Evolutionary conservation across 23 tunicate species (phyloP).

Genomic region (Phallusia fumigata): DNA sequence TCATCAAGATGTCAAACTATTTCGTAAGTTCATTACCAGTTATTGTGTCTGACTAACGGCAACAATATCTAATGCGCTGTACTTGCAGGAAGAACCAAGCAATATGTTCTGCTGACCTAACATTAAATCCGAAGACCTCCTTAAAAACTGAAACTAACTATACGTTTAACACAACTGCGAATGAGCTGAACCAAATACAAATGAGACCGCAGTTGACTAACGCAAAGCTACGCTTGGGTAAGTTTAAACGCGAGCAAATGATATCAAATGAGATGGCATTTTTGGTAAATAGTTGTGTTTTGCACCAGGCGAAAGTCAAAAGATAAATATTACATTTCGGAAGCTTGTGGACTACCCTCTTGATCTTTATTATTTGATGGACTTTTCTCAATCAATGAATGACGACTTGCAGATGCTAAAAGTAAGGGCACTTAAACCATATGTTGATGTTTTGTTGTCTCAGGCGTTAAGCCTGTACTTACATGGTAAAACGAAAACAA

Average conservation of each 20-base stretch:
- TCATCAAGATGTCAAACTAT: background rate
- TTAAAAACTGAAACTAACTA: background rate
- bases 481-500: too few species aligned
- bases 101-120: too few species aligned
- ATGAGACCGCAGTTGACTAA: background rate
- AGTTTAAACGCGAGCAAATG: background rate
- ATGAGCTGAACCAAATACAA: background rate
- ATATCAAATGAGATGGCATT: too few species aligned
- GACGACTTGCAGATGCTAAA: slow-evolving; percentile 75
- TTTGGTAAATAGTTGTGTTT: too few species aligned
- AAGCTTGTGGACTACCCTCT: slow-evolving; percentile 85
- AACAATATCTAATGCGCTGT: too few species aligned
- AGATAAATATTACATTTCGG: slow-evolving; percentile 44
- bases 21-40: background rate
- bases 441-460: too few species aligned
- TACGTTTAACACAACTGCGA: background rate
- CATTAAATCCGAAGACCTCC: background rate
- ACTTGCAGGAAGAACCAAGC: background rate
- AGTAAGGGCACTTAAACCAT: slow-evolving; percentile 9
- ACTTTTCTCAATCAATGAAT: slow-evolving; percentile 76
- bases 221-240: background rate
- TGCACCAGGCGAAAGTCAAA: slow-evolving; percentile 6
- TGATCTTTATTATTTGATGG: slow-evolving; percentile 88
- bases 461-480: too few species aligned
- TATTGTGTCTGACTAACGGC: too few species aligned